Evolutionary conservation across 2,113 vertebrate genomes (phyloP).

Genomic region (Egretta garzetta): DNA sequence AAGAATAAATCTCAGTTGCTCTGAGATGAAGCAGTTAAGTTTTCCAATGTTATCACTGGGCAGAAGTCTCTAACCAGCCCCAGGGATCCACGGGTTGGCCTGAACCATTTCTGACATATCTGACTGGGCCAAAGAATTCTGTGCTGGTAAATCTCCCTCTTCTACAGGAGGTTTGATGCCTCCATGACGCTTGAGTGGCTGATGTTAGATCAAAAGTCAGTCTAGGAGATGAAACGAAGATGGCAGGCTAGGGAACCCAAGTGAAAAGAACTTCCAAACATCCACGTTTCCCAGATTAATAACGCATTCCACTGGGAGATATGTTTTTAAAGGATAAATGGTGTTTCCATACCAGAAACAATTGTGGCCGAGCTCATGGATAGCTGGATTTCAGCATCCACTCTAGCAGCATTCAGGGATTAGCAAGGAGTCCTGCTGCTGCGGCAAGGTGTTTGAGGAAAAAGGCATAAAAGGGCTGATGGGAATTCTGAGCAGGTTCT

Average conservation of each 20-base stretch:
- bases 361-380: not conserved
- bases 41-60: not conserved
- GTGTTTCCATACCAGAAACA: not conserved
- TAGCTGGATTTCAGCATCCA: not conserved
- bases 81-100: not conserved
- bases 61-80: not conserved
- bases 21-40: not conserved
- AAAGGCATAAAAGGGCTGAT: not conserved
- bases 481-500: not conserved
- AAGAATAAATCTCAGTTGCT: not conserved
- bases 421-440: not conserved
- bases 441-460: not conserved
- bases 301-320: not conserved
- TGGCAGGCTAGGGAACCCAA: not conserved
- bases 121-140: not conserved
- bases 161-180: not conserved
- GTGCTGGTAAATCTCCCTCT: not conserved
- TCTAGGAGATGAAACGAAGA: conserved; percentile 2
- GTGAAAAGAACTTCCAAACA: not conserved
- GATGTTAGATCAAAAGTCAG: not conserved
- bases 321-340: not conserved
- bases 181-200: not conserved
- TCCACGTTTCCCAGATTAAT: not conserved
- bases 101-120: not conserved
- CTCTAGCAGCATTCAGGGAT: not conserved